Evolutionary conservation across 1,140 invertebrate genomes (phyloP), one percentile per base, ranked within the genome.

Genomic region (Achroia grisella): DNA sequence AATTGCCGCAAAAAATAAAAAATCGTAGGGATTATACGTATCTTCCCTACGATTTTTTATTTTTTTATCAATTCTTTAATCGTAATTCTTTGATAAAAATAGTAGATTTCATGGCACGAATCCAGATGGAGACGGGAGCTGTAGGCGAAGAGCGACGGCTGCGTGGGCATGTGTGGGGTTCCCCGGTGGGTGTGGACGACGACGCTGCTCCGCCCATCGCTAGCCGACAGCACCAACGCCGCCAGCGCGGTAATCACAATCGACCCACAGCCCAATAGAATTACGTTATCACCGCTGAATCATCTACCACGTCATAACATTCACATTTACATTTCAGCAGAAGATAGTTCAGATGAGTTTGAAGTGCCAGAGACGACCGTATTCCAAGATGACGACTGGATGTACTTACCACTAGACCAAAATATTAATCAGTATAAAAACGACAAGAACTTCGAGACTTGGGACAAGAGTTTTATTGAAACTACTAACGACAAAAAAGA

Each of bases 261-360:
- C 59, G 64, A 46, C 56, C 56, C 54, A 62, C 60, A 67, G 58
- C 65, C 51, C 62, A 67, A 49, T 77, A 72, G 67, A 49, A 60
- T 61, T 32, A 35, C 37, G 29, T 52, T 51, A 41, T 44, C 62
- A 55, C 60, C 65, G 60, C 68, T 58, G 54, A 64, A 64, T 63
- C 71, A 63, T 57, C 58, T 50, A 65, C 40, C 52, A 63, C 71
- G 63, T 74, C 76, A 80, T 78, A 83, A 77, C 63, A 52, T 63
- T 74, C 55, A 71, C 74, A 57, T 82, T 84, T 84, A 65, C 70
- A 65, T 84, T 84, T 82, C 76, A 82, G 78, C 80, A 50, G 74
- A 80, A 56, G 75, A 81, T 66, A 84, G 80, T 70, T 84, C 80
- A 64, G 78, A 84, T 70, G 80, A 84, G 62, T 77, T 60, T 56